Base-by-base conservation (phyloP, 2,888 invertebrate genomes). In the Andrena dorsata region DNA sequence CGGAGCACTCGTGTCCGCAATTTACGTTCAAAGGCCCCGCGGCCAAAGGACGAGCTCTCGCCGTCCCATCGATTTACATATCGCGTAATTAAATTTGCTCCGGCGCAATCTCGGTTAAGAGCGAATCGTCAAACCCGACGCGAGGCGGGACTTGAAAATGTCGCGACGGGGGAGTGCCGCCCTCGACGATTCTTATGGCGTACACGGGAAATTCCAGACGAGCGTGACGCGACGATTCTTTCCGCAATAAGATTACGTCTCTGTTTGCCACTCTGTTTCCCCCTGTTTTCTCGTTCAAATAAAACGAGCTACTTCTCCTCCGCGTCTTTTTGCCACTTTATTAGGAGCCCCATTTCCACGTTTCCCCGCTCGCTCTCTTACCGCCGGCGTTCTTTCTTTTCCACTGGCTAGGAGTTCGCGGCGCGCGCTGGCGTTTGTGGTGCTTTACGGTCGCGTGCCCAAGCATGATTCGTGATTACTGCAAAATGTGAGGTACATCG, bases 41-140 rank as follows among this genome's bases (percentile, higher is more conserved):
- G 65, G 60, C 20, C 78, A 78, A 79, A 71, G 80, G 65, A 61
- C 80, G 66, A 66, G 49, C 47, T 47, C 51, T 26, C 35, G 49
- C n/a, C 47, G 58, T 20, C 4, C 32, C 23, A 51, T 70, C 32
- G 72, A 73, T 80, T 68, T 80, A 49, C 80, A 80, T 80, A 73
- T 30, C 35, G 61, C 56, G 35, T 80, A 72, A 80, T 80, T 80
- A 80, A 80, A 80, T 80, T 80, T 80, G 7, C 49, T 28, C 28
- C 47, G 53, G 13, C 32, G 23, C 51, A 41, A 41, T 69, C 41
- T 56, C 26, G 35, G 26, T 16, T 41, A n/a, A 26, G 26, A 26
- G n/a, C 58, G 58, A 70, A 41, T 30, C 47, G 69, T 41, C 70
- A 28, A n/a, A 47, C 5, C 35, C 26, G 64, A 64, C 2, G n/a